phyloP scores from a whole-genome alignment of 1,140 invertebrate genomes.

The Pentalonia nigronervosa region DNA sequence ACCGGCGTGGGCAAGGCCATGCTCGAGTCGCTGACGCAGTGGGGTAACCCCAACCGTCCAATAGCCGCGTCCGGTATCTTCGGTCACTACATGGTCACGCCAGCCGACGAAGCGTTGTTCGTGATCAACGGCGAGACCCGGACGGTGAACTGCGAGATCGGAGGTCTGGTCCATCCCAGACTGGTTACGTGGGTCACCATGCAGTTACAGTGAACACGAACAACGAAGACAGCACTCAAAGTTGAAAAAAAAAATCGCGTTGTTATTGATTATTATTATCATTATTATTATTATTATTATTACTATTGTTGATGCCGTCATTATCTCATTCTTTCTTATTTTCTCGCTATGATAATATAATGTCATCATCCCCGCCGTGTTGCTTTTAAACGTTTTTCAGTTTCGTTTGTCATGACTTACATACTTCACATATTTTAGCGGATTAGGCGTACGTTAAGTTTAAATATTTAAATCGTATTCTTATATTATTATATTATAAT shows the following conservation, averaged over 20 bases:
- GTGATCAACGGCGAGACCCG: constrained; percentile 77
- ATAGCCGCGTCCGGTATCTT: constrained; percentile 76
- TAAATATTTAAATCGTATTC: background rate
- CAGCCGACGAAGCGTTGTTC: constrained; percentile 76
- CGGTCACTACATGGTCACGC: constrained; percentile 79
- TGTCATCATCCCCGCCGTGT: background rate
- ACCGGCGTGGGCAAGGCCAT: constrained; percentile 76
- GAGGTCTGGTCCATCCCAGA: constrained; percentile 72
- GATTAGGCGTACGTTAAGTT: background rate
- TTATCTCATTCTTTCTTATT: background rate
- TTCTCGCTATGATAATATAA: background rate
- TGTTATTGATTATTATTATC: constrained; percentile 19
- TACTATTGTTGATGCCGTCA: background rate
- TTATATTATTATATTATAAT: background rate
- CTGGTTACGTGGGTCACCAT: constrained; percentile 73
- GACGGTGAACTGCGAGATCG: constrained; percentile 81
- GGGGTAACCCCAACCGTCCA: constrained; percentile 74
- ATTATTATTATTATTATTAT: constrained; percentile 1
- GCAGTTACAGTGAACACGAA: constrained; percentile 61
- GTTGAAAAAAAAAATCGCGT: constrained; percentile 18
- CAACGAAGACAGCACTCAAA: background rate
- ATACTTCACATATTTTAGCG: background rate
- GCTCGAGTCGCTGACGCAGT: constrained; percentile 69
- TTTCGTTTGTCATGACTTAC: background rate
- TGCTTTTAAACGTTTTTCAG: background rate